phyloP scores from a whole-genome alignment of 2,888 invertebrate genomes.

The Zaprionus lineosus region DNA sequence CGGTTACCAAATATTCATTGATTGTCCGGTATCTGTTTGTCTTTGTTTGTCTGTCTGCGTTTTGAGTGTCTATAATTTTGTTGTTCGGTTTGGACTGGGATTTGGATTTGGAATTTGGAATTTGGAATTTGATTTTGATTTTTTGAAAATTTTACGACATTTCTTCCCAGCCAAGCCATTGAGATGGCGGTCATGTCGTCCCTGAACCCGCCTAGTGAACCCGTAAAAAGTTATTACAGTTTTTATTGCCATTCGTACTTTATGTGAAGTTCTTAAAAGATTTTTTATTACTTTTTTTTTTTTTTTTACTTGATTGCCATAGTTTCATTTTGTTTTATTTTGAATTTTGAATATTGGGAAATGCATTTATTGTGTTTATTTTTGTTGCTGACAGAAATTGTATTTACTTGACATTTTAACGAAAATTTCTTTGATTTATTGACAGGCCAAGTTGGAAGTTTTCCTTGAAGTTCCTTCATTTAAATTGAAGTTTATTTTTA shows the following conservation, averaged over 20 bases:
- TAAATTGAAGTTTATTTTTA: too few species aligned
- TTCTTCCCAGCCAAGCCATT: constrained; percentile 26
- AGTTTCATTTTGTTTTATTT: constrained; percentile 26
- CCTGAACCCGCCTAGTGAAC: constrained; percentile 52
- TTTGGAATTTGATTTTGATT: constrained; percentile 62
- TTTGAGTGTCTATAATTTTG: constrained; percentile 64
- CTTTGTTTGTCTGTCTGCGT: constrained; percentile 58
- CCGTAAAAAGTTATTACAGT: constrained; percentile 64
- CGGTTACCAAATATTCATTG: constrained; percentile 40
- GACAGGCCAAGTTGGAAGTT: too few species aligned
- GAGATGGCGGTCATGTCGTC: constrained; percentile 40
- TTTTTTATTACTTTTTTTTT: constrained; percentile 26
- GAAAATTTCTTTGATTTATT: too few species aligned
- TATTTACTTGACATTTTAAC: too few species aligned
- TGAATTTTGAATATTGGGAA: constrained; percentile 16
- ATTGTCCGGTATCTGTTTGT: constrained; percentile 39
- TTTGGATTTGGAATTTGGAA: too few species aligned
- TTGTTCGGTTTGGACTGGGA: too few species aligned
- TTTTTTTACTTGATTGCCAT: constrained; percentile 33
- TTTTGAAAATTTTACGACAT: constrained; percentile 45
- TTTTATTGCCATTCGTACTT: constrained; percentile 50
- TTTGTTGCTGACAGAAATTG: too few species aligned
- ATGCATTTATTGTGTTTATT: constrained; percentile 58
- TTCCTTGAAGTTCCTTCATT: too few species aligned
- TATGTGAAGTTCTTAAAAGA: constrained; percentile 48